Conservation (phyloP, 2,113 vertebrate species). For the Solenodon paradoxus region DNA sequence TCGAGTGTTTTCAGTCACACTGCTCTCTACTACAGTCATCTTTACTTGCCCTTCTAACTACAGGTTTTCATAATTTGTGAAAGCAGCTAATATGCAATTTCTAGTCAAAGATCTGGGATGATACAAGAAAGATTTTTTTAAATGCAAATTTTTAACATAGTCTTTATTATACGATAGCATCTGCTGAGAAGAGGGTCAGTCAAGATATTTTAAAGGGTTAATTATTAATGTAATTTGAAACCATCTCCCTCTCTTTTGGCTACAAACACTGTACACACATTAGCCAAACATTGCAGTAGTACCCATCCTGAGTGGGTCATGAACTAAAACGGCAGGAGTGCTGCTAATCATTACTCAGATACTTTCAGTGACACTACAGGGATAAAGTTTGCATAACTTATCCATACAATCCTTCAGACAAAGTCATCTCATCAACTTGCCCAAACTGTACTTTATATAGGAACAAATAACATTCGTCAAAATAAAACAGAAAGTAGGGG, state of each 20-base stretch:
- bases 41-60: slow-evolving; percentile 31
- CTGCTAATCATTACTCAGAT: neutral
- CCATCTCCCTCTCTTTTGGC: neutral
- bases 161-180: neutral
- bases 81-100: slow-evolving; percentile 47
- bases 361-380: neutral
- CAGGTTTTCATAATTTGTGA: slow-evolving; percentile 47
- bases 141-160: slow-evolving; percentile 25
- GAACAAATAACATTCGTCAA: neutral
- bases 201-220: neutral
- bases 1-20: neutral
- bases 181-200: neutral
- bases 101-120: slow-evolving; percentile 18
- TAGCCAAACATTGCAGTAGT: neutral
- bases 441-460: neutral
- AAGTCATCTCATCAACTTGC: neutral
- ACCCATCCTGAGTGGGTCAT: neutral
- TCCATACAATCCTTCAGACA: neutral
- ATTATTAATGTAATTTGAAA: neutral
- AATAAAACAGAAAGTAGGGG: neutral
- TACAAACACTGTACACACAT: neutral
- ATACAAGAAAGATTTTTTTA: slow-evolving; percentile 20
- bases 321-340: neutral
- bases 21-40: slow-evolving; percentile 24
- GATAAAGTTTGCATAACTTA: neutral